Conservation (phyloP, 2,888 invertebrate genomes). For the Callyntrura guangdongensis region DNA sequence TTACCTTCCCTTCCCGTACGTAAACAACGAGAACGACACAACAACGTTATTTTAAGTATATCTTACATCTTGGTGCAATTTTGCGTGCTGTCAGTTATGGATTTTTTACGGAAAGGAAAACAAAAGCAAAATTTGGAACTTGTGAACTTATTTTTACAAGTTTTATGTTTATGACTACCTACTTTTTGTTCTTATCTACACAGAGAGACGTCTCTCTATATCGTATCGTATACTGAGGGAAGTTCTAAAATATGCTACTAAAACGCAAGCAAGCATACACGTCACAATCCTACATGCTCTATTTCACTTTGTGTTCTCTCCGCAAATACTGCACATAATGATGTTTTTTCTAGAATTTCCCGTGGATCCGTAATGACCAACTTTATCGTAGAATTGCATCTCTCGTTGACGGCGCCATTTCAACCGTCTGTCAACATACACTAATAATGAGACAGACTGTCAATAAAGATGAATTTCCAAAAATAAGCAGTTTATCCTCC, state of each 20-base stretch:
- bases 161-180: no score
- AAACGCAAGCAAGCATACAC: neutral
- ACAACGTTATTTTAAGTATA: no score
- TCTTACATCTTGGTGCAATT: neutral
- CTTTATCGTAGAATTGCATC: slow-evolving; percentile 37
- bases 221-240: neutral
- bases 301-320: neutral
- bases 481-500: neutral
- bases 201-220: neutral
- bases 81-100: neutral
- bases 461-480: slow-evolving; percentile 18
- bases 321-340: slow-evolving; percentile 13
- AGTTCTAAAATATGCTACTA: neutral
- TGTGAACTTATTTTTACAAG: neutral
- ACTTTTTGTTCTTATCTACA: neutral
- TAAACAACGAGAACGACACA: no score
- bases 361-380: slow-evolving; percentile 24
- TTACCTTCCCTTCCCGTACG: no score
- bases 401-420: slow-evolving; percentile 50
- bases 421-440: slow-evolving; percentile 39
- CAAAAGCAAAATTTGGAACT: neutral
- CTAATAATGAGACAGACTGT: neutral
- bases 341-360: slow-evolving; percentile 14
- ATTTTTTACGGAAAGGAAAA: neutral
- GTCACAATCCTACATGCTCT: neutral